Conservation (phyloP, 2,113 vertebrate species). For the human region DNA sequence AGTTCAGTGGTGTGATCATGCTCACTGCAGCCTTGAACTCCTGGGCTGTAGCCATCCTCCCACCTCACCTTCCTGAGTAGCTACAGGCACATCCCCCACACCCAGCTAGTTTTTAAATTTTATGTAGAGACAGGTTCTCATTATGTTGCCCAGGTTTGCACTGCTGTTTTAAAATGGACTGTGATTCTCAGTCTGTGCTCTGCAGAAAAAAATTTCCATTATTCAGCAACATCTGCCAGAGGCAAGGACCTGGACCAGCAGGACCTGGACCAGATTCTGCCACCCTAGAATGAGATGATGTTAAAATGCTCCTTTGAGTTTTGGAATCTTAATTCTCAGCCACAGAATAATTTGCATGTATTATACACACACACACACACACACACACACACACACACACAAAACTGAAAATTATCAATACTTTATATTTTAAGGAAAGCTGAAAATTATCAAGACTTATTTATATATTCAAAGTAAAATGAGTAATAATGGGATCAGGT, state of each 20-base stretch:
- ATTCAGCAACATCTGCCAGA: not conserved
- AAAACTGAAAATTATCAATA: not conserved
- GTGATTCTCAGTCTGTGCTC: not conserved
- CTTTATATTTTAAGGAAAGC: not conserved
- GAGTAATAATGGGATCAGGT: not conserved
- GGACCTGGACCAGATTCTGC: not conserved
- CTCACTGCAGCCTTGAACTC: no score
- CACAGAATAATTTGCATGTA: not conserved
- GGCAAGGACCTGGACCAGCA: not conserved
- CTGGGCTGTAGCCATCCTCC: no score
- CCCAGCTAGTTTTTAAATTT: no score
- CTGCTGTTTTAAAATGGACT: not conserved
- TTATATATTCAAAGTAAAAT: slow-evolving; percentile 4
- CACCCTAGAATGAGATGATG: not conserved
- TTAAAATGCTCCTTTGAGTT: not conserved
- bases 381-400: not conserved
- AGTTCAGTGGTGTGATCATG: no score
- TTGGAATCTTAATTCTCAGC: not conserved
- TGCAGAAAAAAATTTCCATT: not conserved
- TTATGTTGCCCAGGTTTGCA: no score
- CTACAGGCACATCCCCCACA: no score
- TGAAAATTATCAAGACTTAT: not conserved
- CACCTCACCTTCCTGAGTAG: no score
- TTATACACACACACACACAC: not conserved
- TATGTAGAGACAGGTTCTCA: no score